phyloP scores from a whole-genome alignment of 2,797 vertebrate species.

The Characodon lateralis region DNA sequence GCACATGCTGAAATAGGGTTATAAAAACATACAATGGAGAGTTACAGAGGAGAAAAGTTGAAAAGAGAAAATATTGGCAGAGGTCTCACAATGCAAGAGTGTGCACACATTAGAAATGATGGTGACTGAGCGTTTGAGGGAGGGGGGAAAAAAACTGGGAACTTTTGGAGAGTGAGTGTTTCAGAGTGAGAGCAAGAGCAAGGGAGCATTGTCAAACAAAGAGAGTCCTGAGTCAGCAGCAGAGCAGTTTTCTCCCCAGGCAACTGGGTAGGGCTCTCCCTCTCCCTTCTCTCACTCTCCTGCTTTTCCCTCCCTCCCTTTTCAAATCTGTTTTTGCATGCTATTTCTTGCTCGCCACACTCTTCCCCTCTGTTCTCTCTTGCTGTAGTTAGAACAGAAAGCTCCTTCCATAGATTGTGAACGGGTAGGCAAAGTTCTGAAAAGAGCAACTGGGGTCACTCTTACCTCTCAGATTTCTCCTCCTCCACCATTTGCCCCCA shows the following conservation, averaged over 20 bases:
- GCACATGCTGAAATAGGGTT: conserved; percentile 8
- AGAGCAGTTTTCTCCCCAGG: conserved; percentile 81
- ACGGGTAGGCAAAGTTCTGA: conserved; percentile 48
- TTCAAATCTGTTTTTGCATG: conserved; percentile 68
- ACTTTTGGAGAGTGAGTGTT: conserved; percentile 50
- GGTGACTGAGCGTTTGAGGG: conserved; percentile 56
- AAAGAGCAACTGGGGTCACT: conserved; percentile 44
- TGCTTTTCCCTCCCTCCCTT: conserved; percentile 47
- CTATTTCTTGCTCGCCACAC: conserved; percentile 71
- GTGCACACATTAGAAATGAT: conserved; percentile 59
- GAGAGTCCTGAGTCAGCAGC: conserved; percentile 88
- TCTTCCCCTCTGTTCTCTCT: conserved; percentile 54
- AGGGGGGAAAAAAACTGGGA: conserved; percentile 41
- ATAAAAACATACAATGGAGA: conserved; percentile 42
- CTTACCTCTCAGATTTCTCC: conserved; percentile 37
- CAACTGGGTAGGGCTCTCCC: conserved; percentile 80
- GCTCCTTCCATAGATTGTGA: conserved; percentile 42
- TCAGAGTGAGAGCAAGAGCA: conserved; percentile 54
- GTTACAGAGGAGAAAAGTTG: conserved; percentile 19
- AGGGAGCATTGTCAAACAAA: conserved; percentile 83
- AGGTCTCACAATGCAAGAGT: conserved; percentile 45
- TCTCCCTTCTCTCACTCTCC: conserved; percentile 40
- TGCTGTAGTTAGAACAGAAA: conserved; percentile 42
- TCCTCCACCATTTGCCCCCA: conserved; percentile 21
- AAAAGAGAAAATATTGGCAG: conserved; percentile 50